phyloP scores from a whole-genome alignment of 2,113 vertebrate species.

The Tragelaphus scriptus region DNA sequence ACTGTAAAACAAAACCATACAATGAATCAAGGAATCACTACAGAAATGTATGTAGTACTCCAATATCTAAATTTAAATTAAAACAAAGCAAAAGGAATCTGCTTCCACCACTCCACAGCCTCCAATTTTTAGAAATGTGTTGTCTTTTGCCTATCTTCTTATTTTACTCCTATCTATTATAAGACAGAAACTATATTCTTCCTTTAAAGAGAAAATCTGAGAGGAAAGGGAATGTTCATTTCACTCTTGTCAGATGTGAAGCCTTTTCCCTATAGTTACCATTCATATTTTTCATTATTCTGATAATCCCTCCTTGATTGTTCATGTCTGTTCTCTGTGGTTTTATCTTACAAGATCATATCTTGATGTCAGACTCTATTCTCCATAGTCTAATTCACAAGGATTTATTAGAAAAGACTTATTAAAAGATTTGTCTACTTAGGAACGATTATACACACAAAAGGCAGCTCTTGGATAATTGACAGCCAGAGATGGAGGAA shows the following conservation, averaged over 20 bases:
- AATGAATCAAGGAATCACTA: not conserved
- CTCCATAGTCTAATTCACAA: slow-evolving; percentile 65
- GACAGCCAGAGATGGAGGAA: slow-evolving; percentile 51
- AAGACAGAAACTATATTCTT: not conserved
- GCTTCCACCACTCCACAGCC: not conserved
- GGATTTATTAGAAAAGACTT: slow-evolving; percentile 65
- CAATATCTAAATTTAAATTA: not conserved
- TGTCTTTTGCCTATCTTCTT: not conserved
- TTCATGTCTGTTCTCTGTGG: slow-evolving; percentile 41
- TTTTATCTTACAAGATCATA: slow-evolving; percentile 65
- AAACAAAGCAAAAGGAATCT: not conserved
- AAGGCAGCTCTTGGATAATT: slow-evolving; percentile 57
- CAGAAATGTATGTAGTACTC: not conserved
- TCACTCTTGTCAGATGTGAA: not conserved
- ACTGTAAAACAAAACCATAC: not conserved
- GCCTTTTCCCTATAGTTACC: not conserved
- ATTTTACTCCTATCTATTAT: not conserved
- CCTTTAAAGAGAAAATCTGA: slow-evolving; percentile 1
- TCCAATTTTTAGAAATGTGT: not conserved
- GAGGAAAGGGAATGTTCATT: not conserved
- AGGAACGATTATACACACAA: slow-evolving; percentile 50
- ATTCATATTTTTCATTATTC: slow-evolving; percentile 53
- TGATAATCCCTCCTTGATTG: slow-evolving; percentile 26
- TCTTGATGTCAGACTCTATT: slow-evolving; percentile 60
- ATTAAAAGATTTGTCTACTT: slow-evolving; percentile 59